Conservation (phyloP, 2,797 vertebrate species). For the Anguilla marmorata region DNA sequence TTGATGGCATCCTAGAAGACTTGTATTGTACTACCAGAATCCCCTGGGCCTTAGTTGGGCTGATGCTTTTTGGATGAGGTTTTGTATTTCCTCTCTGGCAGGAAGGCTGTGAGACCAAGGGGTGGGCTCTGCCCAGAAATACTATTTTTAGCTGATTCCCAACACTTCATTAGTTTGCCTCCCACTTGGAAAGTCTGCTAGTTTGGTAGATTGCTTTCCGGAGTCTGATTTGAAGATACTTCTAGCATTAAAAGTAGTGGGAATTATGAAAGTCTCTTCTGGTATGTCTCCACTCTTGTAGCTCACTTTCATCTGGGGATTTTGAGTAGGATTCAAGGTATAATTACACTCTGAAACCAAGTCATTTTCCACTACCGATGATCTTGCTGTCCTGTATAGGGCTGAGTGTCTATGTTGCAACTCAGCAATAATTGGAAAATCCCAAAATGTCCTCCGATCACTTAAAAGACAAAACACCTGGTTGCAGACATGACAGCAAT, state of each 20-base stretch:
- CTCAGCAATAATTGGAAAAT: background rate
- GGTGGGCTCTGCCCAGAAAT: conserved; percentile 34
- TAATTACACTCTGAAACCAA: background rate
- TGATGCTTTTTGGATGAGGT: conserved; percentile 40
- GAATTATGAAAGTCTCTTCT: background rate
- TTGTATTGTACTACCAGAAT: conserved; percentile 54
- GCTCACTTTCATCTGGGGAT: background rate
- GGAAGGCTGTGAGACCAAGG: conserved; percentile 41
- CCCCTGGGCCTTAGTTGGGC: conserved; percentile 42
- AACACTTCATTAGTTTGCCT: conserved; percentile 38
- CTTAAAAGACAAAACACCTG: background rate
- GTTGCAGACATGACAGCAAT: conserved; percentile 5
- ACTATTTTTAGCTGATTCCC: conserved; percentile 55
- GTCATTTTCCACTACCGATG: background rate
- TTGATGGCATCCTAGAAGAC: conserved; percentile 39
- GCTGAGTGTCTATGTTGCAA: background rate
- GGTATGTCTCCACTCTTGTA: background rate
- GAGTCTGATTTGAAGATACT: conserved; percentile 10
- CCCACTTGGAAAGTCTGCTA: conserved; percentile 27
- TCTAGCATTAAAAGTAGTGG: background rate
- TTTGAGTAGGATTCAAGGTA: background rate
- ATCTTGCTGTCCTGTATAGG: background rate
- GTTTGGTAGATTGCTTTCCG: conserved; percentile 31
- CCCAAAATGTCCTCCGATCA: background rate
- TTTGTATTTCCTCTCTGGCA: conserved; percentile 39